phyloP scores from a whole-genome alignment of 2,113 vertebrate genomes.

The Gallinago media region DNA sequence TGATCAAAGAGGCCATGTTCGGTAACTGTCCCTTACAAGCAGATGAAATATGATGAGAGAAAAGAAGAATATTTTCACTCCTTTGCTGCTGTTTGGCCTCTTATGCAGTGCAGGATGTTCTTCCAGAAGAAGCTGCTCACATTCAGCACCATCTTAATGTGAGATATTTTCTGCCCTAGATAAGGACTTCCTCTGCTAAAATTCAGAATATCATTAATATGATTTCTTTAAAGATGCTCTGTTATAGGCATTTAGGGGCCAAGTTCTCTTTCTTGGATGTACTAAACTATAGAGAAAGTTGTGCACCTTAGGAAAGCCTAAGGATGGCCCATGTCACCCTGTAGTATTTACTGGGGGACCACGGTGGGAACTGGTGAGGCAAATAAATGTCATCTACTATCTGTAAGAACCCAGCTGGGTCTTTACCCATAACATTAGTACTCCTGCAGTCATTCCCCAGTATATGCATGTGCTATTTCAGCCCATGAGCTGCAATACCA shows the following conservation, averaged over 20 bases:
- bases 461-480: accelerated
- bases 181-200: neutral
- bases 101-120: neutral
- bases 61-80: neutral
- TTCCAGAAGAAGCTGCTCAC: neutral
- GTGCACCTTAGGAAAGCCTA: neutral
- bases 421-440: accelerated
- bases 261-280: neutral
- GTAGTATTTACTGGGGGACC: neutral
- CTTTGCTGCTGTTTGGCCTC: neutral
- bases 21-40: neutral
- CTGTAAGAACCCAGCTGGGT: neutral
- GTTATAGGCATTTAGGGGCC: neutral
- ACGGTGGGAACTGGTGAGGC: neutral
- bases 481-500: neutral
- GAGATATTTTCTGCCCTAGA: neutral
- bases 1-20: neutral
- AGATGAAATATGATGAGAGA: neutral
- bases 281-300: neutral
- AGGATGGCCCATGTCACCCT: neutral
- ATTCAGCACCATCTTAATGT: neutral
- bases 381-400: neutral
- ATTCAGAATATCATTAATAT: neutral
- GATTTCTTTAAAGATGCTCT: neutral
- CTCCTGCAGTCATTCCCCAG: neutral